Base-by-base conservation (phyloP, 2,888 invertebrate species). In the Melinaea menophilus region DNA sequence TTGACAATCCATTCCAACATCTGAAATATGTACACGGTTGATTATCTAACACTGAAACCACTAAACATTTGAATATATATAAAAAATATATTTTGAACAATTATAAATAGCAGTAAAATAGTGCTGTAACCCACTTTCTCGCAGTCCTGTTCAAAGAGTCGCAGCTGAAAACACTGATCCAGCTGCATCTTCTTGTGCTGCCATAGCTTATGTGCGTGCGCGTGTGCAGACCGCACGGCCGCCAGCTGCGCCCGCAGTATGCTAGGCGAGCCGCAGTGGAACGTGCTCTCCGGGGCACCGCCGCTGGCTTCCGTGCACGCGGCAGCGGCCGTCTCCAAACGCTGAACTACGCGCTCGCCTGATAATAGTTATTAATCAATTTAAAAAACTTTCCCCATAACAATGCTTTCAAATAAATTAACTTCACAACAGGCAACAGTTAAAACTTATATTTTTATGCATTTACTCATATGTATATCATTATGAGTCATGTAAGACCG, bases 1-100 rank as follows among this genome's bases (percentile, higher is more conserved):
- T 97, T 97, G 75, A 96, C 95, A 70, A 99, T 98, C 98, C 99
- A 99, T 80, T 99, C 98, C 81, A 98, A 95, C 98, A 99, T 98
- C 95, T 97, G 88, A 80, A 69, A 58, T 48, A 12, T 13, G 2
- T 31, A 2, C 22, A 5, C 22, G 5, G 9, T 31, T 31, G 12
- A 51, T 22, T 31, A 11, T 51, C 31, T 31, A 11, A 31, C 9
- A 31, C 1, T 9, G 11, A 5, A 41, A 41, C 9, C 9, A 41
- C 11, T 9, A 5, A 13, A 2, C 22, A 13, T 13, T 13, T 48
- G n/a, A 13, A 51, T 22, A 5, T 22, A 22, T 22, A 22, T 22
- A 22, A 22, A 22, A 22, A 22, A 22, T 22, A 22, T 22, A 22
- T 22, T 12, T 51, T 51, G 5, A 5, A 13, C 9, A 41, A 2